Percentiles rank a stretch among this genome's conserved stretches.
These are phyloP conservation scores for Protodeltote pygarga DNA, from an alignment of 2,888 invertebrate genomes.

Conservation along the genomic window DNA sequence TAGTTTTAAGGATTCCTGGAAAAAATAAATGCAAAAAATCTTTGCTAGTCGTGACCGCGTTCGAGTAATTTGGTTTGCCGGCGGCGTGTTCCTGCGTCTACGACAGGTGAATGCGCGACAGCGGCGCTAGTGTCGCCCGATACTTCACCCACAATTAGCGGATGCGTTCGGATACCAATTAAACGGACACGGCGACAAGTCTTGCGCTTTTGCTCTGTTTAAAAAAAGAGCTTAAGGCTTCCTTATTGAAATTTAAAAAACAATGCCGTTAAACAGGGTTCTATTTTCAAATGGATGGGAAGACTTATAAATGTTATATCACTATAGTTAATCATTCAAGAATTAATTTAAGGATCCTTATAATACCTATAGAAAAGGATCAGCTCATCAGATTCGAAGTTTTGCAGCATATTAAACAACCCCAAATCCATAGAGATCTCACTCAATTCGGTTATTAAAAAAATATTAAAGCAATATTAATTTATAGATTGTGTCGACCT, in stretches of 20 bases:
- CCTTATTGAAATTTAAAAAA: conserved; percentile 26
- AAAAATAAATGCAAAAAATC: conserved; percentile 41
- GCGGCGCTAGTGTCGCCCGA: conserved; percentile 59
- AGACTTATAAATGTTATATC: no score
- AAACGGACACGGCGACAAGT: conserved; percentile 57
- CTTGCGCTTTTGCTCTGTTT: conserved; percentile 31
- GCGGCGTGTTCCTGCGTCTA: conserved; percentile 47
- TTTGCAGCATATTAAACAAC: no score
- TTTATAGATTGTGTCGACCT: no score
- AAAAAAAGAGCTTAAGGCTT: conserved; percentile 31
- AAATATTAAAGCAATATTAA: no score
- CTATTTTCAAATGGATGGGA: conserved; percentile 12
- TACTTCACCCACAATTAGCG: conserved; percentile 72
- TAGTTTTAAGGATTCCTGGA: conserved; percentile 25
- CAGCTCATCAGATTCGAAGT: no score
- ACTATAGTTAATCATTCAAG: no score
- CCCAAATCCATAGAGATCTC: no score
- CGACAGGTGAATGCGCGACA: conserved; percentile 70
- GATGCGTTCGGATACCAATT: conserved; percentile 71
- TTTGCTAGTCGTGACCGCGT: conserved; percentile 53
- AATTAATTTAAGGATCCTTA: no score
- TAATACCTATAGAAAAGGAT: no score
- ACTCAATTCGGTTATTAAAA: no score
- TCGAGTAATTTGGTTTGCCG: conserved; percentile 62
- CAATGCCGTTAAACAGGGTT: conserved; percentile 1